A percentile compares a stretch with the other conserved stretches of the same genome.
Evolutionary conservation across 1,140 invertebrate species (phyloP).

Genomic region (Elymnias hypermnestra): DNA sequence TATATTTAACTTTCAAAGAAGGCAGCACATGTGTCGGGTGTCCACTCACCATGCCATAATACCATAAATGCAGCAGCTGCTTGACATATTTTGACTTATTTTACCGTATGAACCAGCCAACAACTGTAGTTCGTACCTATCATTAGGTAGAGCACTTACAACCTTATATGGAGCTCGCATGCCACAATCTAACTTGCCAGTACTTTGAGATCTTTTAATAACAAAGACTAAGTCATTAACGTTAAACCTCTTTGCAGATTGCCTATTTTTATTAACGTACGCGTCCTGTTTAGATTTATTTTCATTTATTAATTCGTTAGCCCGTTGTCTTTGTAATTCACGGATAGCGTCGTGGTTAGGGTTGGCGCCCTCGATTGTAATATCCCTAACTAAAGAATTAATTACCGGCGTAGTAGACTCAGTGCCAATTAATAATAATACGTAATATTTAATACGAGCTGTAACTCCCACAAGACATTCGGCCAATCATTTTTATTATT

Average conservation of each 20-base stretch:
- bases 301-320: neutral
- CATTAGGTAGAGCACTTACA: neutral
- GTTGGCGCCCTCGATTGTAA: conserved; percentile 10
- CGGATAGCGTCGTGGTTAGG: too few relatives aligned
- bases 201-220: too few relatives aligned
- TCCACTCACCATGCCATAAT: conserved; percentile 16
- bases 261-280: too few relatives aligned
- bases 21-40: conserved; percentile 17
- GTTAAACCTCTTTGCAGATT: too few relatives aligned
- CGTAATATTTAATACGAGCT: conserved; percentile 17
- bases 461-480: conserved; percentile 13
- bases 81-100: conserved; percentile 7
- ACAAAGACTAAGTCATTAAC: too few relatives aligned
- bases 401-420: conserved; percentile 10
- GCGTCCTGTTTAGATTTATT: too few relatives aligned
- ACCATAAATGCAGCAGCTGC: conserved; percentile 16
- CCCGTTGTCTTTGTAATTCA: too few relatives aligned
- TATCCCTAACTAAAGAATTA: conserved; percentile 4
- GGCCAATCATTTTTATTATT: conserved; percentile 5
- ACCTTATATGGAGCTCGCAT: too few relatives aligned
- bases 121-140: conserved; percentile 10
- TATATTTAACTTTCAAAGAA: conserved; percentile 23
- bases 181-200: too few relatives aligned
- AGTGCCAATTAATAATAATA: too few relatives aligned
- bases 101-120: conserved; percentile 12